Evolutionary conservation across 2,888 invertebrate species (phyloP).

Genomic region (Conops quadrifasciatus): DNA sequence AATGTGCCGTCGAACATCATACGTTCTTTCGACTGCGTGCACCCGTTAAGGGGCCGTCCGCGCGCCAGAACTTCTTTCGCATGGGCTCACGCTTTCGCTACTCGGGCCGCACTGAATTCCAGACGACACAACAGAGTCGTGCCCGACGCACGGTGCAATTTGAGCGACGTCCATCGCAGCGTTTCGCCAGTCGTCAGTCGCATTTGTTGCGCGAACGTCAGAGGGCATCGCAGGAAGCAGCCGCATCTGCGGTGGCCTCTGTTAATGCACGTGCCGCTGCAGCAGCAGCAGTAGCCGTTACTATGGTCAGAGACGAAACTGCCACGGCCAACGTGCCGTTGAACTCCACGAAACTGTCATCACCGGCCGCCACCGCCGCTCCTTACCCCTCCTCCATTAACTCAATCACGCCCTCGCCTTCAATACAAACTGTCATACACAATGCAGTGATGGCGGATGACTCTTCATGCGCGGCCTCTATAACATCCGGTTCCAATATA

Average conservation of each 20-base stretch:
- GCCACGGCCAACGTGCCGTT: conserved; percentile 52
- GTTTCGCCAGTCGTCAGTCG: conserved; percentile 92
- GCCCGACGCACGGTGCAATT: conserved; percentile 94
- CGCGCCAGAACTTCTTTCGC: conserved; percentile 94
- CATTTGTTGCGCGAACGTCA: conserved; percentile 85
- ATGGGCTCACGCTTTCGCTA: conserved; percentile 95
- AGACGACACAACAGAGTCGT: conserved; percentile 90
- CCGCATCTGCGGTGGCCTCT: conserved; percentile 55
- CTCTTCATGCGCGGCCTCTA: conserved; percentile 54
- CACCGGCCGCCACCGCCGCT: conserved; percentile 43
- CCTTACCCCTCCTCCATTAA: conserved; percentile 47
- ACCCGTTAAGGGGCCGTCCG: conserved; percentile 86
- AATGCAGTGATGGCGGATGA: conserved; percentile 57
- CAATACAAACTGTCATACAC: conserved; percentile 63
- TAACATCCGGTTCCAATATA: conserved; percentile 57
- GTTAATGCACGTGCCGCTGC: conserved; percentile 58
- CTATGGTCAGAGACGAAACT: conserved; percentile 40
- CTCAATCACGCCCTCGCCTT: conserved; percentile 60
- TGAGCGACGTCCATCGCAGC: conserved; percentile 94
- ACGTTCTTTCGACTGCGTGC: conserved; percentile 95
- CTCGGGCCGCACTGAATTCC: conserved; percentile 97
- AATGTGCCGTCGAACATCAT: conserved; percentile 99
- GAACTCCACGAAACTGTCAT: conserved; percentile 44
- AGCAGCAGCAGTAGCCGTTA: conserved; percentile 47
- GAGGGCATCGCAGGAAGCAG: conserved; percentile 61